Base-by-base conservation (phyloP, 2,797 vertebrate species). In the Poliocrania exsul region DNA sequence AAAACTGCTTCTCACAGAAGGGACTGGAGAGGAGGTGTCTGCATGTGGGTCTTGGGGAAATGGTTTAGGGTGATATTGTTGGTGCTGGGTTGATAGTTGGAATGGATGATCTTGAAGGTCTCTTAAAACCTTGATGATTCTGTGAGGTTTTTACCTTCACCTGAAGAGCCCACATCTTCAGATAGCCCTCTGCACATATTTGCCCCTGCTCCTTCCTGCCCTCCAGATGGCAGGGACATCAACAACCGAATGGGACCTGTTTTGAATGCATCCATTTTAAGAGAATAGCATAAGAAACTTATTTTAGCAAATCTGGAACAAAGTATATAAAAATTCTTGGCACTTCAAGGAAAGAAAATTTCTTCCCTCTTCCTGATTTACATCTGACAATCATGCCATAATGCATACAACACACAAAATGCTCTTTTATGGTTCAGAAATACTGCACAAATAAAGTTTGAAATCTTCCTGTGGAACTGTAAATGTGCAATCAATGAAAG, bases 401-500 rank as follows among this genome's bases (percentile, higher is more conserved):
- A 89, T 28, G 66, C 50, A 81, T 29, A 49, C 17, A 74, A 51
- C 47, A 85, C 26, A 86, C 46, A 81, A 91, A 91, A 88, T 75
- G 40, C 8, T 81, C 62, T 92, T 93, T 91, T 57, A 66, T 65
- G 51, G 60, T 84, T 81, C 77, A 88, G 80, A 91, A 94, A 91
- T 88, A 60, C 60, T 57, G 61, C 79, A 91, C 75, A 96, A 95
- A 95, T 83, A 92, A 94, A 96, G 53, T 92, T 72, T 90, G 83
- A 92, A 92, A 58, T 85, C 81, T 92, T 92, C 61, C 65, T 5
- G 25, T 74, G 86, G 56, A 93, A 92, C 82, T 91, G 74, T 51
- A 96, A 92, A 70, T 5, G 10, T 74, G 92, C 91, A 97, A 96
- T 97, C 95, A 97, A 93, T 94, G 91, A 74, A 89, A 96, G 46